Evolutionary conservation across 2,113 vertebrate genomes (phyloP), one percentile per base, ranked within the genome.

Genomic region (Hiodon alosoides): DNA sequence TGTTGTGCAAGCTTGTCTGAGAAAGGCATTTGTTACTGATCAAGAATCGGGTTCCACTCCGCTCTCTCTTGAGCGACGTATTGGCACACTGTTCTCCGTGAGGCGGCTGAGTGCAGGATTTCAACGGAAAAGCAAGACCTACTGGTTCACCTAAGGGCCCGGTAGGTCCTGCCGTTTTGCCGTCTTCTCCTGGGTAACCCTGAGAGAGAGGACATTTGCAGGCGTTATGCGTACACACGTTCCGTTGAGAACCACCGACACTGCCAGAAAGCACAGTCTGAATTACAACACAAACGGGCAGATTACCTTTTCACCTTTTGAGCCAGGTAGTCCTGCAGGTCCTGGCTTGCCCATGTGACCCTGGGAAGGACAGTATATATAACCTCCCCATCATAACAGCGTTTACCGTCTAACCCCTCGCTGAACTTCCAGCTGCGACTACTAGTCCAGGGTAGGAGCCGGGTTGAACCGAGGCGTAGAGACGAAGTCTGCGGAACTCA

Each of bases 101-200:
- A 31, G 31, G 31, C 31, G 31, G 2, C 31, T 31, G 77, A 81
- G 76, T 64, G 82, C 81, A 78, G 90, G 80, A 84, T 89, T 83
- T 82, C 88, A 91, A 81, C 31, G 31, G 31, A 88, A 93, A 94
- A 91, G 89, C 94, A 95, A 95, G 91, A 99, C 96, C 94, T 98
- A 98, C 97, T 98, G 97, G 95, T 97, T 99, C 96, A 98, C 97
- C 97, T 97, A 93, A 94, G 93, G 94, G 91, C 90, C 97, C 97
- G 81, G 93, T 92, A 60, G 85, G 90, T 94, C 96, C 97, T 70
- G 90, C 85, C 62, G 89, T 87, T 83, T 83, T 90, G 81, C 84
- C 95, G 82, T 96, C 97, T 81, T 98, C 96, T 1, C 97, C 97
- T 80, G 94, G 91, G 76, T 93, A 96, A 83, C 97, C 96, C 97